phyloP scores from a whole-genome alignment of 1,140 invertebrate species.

The Copidosoma floridanum region DNA sequence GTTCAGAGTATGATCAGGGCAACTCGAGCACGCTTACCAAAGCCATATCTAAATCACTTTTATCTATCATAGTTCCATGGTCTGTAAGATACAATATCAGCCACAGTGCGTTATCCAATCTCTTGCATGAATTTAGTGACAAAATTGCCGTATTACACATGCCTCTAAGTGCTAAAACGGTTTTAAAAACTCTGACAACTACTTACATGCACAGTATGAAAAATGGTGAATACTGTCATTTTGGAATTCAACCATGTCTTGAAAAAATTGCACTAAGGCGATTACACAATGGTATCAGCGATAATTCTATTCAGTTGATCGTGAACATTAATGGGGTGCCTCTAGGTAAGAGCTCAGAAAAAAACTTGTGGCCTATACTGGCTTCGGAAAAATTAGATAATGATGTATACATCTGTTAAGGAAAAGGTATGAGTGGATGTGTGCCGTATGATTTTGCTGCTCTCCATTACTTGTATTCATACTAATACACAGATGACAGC shows the following conservation, averaged over 20 bases:
- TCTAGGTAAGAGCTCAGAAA: slow-evolving; percentile 9
- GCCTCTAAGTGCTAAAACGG: not conserved
- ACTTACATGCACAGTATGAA: not conserved
- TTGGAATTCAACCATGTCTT: not conserved
- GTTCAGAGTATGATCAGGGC: no score
- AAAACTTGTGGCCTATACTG: slow-evolving; percentile 36
- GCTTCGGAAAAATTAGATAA: no score
- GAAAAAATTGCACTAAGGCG: not conserved
- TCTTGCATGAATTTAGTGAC: no score
- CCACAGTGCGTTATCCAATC: not conserved
- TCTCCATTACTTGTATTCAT: no score
- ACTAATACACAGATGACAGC: no score
- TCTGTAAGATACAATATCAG: not conserved
- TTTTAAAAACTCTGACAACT: not conserved
- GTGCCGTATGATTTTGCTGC: no score
- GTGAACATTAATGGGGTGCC: slow-evolving; percentile 31
- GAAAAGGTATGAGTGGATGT: no score
- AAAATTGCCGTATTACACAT: not conserved
- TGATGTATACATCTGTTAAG: no score
- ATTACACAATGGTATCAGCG: not conserved
- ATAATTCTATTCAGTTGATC: slow-evolving; percentile 1
- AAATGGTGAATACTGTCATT: not conserved
- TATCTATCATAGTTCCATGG: no score
- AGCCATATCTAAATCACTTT: no score
- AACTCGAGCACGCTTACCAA: no score